A percentile compares a stretch with the other conserved stretches of the same genome.
These are phyloP conservation scores for Calidris pugnax DNA, from an alignment of 2,113 vertebrate genomes.

Conservation along the genomic window DNA sequence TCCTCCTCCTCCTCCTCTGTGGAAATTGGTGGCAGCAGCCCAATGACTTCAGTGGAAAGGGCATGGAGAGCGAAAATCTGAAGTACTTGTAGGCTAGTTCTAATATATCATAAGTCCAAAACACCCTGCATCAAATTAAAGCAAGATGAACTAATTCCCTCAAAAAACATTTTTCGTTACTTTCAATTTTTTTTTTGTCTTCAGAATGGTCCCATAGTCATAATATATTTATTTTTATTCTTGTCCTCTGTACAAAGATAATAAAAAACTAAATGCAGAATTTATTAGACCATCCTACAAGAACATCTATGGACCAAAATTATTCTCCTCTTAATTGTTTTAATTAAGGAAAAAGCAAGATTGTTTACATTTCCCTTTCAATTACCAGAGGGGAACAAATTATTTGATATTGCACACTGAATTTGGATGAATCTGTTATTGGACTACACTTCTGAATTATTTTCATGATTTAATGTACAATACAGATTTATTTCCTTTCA, in stretches of 20 bases:
- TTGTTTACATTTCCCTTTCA: neutral
- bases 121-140: neutral
- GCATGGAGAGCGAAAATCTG: neutral
- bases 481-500: neutral
- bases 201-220: neutral
- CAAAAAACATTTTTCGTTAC: neutral
- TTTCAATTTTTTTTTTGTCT: neutral
- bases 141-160: neutral
- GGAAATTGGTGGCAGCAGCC: neutral
- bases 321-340: neutral
- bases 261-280: neutral
- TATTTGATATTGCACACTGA: neutral
- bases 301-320: neutral
- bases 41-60: neutral
- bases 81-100: neutral
- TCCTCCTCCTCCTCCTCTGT: neutral
- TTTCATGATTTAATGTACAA: neutral
- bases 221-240: neutral
- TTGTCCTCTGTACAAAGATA: neutral
- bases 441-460: neutral
- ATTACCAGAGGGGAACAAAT: neutral
- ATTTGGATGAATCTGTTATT: neutral
- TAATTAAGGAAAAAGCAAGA: neutral
- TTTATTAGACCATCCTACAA: neutral
- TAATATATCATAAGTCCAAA: neutral